A percentile compares a stretch with the other conserved stretches of the same genome.
phyloP scores from a whole-genome alignment of 2,797 vertebrate genomes.

The Schizopygopsis malacanthus region DNA sequence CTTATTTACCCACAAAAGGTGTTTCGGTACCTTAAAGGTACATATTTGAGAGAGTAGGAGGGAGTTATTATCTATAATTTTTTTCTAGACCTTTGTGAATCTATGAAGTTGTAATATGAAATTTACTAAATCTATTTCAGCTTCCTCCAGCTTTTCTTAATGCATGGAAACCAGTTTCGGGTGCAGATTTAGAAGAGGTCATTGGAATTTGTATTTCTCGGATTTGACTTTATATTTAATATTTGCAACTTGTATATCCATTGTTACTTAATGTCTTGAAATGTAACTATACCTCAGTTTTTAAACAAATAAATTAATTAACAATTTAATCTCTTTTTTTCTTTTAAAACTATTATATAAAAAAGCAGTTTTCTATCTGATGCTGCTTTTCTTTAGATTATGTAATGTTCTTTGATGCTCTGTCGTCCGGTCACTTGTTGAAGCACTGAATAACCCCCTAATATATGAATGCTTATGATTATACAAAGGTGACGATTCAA shows the following conservation, averaged over 20 bases:
- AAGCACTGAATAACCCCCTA: neutral
- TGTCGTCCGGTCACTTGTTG: neutral
- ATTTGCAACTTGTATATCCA: neutral
- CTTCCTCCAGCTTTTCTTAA: neutral
- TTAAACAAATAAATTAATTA: no score
- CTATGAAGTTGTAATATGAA: neutral
- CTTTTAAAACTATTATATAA: no score
- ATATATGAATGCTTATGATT: neutral
- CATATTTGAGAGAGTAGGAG: neutral
- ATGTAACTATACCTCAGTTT: neutral
- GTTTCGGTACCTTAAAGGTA: neutral
- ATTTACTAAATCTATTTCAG: neutral
- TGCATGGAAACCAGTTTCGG: neutral
- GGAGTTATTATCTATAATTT: neutral
- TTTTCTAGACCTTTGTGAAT: no score
- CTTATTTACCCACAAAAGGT: neutral
- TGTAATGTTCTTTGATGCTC: neutral
- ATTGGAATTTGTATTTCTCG: neutral
- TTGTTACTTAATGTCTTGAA: neutral
- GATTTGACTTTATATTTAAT: neutral
- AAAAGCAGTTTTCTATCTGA: neutral
- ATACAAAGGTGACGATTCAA: conserved; percentile 21
- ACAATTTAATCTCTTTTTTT: neutral
- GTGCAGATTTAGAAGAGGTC: neutral
- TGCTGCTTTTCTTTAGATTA: neutral